These are phyloP conservation scores for Butastur rufipennis DNA, from an alignment of 2,113 vertebrate genomes.

Conservation along the genomic window DNA sequence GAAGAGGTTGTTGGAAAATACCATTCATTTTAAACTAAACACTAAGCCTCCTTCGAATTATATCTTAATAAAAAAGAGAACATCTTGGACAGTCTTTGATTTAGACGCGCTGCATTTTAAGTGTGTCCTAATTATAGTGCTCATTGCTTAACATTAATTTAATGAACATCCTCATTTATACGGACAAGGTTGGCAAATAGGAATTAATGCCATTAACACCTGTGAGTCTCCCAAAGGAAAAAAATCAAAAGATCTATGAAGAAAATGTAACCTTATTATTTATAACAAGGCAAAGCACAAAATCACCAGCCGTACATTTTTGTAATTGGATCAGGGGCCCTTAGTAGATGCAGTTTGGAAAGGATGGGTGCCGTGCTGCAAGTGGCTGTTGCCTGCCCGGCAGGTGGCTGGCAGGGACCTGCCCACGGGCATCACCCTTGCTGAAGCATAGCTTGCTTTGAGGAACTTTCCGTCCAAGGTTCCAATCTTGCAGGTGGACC, in stretches of 20 bases:
- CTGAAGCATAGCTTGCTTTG: background rate
- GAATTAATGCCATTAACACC: constrained; percentile 57
- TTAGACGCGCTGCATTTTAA: constrained; percentile 50
- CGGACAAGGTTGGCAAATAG: constrained; percentile 57
- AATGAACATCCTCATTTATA: constrained; percentile 64
- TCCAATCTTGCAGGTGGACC: background rate
- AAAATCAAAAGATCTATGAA: constrained; percentile 32
- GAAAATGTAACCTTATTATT: constrained; percentile 22
- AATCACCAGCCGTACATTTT: background rate
- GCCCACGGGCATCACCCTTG: accelerated
- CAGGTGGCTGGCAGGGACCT: background rate
- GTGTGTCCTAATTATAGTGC: constrained; percentile 58
- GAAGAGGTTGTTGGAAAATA: background rate
- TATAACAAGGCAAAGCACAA: background rate
- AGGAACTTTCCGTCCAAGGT: background rate
- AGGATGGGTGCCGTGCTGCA: background rate
- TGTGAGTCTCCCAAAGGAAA: background rate
- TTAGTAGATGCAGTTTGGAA: background rate
- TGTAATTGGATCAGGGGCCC: background rate
- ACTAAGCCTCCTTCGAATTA: constrained; percentile 4
- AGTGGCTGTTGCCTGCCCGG: accelerated
- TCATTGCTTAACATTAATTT: constrained; percentile 56
- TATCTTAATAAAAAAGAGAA: constrained; percentile 54
- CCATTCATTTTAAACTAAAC: background rate
- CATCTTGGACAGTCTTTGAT: constrained; percentile 54